Base-by-base conservation (phyloP, 2,797 vertebrate genomes). In the Micropoecilia bifurca region DNA sequence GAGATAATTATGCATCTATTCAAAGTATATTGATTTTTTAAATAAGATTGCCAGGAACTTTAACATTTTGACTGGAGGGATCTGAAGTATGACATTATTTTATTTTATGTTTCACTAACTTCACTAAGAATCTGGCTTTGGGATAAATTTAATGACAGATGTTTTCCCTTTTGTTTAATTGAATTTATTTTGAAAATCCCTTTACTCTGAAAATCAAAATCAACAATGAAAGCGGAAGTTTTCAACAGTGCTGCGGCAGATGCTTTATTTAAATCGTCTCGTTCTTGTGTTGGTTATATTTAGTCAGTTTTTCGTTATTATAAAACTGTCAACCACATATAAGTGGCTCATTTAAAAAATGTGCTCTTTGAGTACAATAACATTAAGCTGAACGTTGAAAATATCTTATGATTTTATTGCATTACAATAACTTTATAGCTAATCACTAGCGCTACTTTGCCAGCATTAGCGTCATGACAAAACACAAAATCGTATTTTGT, bases 161-260 rank as follows among this genome's bases (percentile, higher is more conserved):
- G 30, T 39, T 66, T 66, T 22, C 1, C 36, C 8, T 41, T 13
- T 43, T 14, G 5, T 69, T 69, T 41, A 13, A 68, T 68, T 41
- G 8, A 13, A 25, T 50, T 22, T 36, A 22, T 36, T 25, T 50
- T 45, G 6, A 61, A 33, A 18, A 6, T 4, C 22, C 10, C 55
- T 36, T 90, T 88, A 76, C 45, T 75, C 7, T 88, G 88, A 85
- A 85, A 20, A 61, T 20, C 18, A 33, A 36, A 69, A 43, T 66
- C 10, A 69, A 43, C 66, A 9, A 12, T 0, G 0, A 0, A 16
- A 73, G 33, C 47, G 88, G 85, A 88, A 71, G 83, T 86, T 43
- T 16, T 3, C 0, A 0, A 0, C 0, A n/a, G 18, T 13, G 28
- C 6, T 5, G 46, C 28, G 18, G 46, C 30, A 50, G 8, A 6